Evolutionary conservation across 2,113 vertebrate genomes (phyloP), one percentile per base, ranked within the genome.

Genomic region (Gasterosteus nipponicus): DNA sequence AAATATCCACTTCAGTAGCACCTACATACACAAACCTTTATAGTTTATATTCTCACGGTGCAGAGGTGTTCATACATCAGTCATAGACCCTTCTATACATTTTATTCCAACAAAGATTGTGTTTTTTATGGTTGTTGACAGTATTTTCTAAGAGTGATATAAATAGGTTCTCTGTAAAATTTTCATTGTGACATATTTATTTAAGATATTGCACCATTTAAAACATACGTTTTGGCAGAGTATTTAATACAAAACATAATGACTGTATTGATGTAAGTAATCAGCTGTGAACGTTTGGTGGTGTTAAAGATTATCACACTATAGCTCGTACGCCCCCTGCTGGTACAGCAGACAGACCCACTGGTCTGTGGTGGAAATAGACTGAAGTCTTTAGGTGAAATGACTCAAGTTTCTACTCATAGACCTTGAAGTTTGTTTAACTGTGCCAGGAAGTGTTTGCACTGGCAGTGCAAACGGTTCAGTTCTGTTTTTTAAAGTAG

Each of bases 321-420:
- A n/a, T n/a, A 16, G 4, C 39, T 53, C 14, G 10, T 73, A 15
- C 74, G 87, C 78, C 87, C 75, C 80, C 85, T 88, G 81, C 81
- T 86, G 85, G 82, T 61, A 1, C 0, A 39, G 8, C 4, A 22
- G 11, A 33, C 33, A 33, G 11, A 51, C 46, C 22, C 72, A 35
- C 11, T 7, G 18, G 16, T 72, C 7, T 29, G 15, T 4, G 1
- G 19, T 63, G 7, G 1, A 38, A 68, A 53, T 3, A 39, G 6
- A 67, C 15, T 33, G 22, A 44, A 18, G 12, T 57, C 4, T 22
- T 59, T 0, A 5, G 41, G 29, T 41, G 22, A 15, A 39, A 26
- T 59, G 7, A 59, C 54, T 26, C 22, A 26, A 49, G 6, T 22
- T 49, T 19, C 18, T 19, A 3, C 18, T 49, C 18, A 49, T 7